phyloP scores from a whole-genome alignment of 2,797 vertebrate species.

The Pipistrellus kuhlii region DNA sequence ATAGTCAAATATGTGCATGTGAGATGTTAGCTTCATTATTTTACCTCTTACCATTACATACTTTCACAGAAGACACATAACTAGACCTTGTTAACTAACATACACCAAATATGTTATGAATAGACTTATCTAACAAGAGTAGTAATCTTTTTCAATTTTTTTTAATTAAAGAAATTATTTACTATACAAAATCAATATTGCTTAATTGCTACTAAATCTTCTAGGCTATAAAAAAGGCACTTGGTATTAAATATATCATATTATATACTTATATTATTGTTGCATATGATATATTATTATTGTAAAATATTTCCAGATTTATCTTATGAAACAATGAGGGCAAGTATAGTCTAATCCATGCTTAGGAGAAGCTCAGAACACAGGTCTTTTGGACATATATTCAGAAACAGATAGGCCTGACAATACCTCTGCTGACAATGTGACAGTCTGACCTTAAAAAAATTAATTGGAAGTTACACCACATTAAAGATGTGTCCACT shows the following conservation, averaged over 20 bases:
- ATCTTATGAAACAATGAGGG: neutral
- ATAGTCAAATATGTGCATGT: neutral
- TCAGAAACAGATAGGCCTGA: neutral
- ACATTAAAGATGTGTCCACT: constrained; percentile 71
- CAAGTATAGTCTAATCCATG: accelerated
- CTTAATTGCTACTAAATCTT: neutral
- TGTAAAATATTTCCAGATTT: neutral
- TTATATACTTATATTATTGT: neutral
- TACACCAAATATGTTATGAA: neutral
- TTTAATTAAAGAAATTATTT: neutral
- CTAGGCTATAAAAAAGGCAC: neutral
- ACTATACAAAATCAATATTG: neutral
- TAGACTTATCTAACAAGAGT: neutral
- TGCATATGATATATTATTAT: neutral
- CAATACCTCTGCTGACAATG: neutral
- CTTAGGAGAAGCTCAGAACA: neutral
- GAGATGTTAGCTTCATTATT: neutral
- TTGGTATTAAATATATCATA: neutral
- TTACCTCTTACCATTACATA: neutral
- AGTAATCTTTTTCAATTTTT: constrained; percentile 16
- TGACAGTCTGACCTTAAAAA: constrained; percentile 79
- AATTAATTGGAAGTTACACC: constrained; percentile 80
- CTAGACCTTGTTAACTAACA: neutral
- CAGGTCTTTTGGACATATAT: neutral
- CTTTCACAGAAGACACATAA: neutral